phyloP scores from a whole-genome alignment of 2,797 vertebrate species.

The Spheniscus humboldti region DNA sequence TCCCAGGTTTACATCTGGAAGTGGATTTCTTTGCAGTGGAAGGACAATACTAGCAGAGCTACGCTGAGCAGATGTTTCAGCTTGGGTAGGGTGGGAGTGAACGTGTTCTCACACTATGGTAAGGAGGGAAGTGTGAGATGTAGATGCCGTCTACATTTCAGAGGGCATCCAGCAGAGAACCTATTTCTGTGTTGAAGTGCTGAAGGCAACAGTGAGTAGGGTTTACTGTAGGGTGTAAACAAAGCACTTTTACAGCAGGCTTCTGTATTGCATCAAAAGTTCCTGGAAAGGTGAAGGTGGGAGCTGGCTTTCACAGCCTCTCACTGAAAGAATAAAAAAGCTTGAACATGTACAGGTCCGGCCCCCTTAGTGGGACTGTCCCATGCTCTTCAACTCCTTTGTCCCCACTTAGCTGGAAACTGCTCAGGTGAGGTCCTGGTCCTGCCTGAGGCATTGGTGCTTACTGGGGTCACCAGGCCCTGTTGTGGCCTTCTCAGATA shows the following conservation, averaged over 20 bases:
- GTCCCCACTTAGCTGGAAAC: neutral
- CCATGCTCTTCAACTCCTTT: neutral
- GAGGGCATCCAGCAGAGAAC: conserved; percentile 32
- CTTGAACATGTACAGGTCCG: neutral
- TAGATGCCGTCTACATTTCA: neutral
- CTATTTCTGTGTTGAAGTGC: neutral
- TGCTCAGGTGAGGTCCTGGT: neutral
- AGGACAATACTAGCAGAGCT: neutral
- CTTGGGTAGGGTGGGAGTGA: neutral
- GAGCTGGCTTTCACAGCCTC: neutral
- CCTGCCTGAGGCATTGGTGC: neutral
- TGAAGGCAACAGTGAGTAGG: neutral
- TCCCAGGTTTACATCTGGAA: neutral
- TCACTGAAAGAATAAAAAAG: neutral
- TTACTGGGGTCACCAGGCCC: neutral
- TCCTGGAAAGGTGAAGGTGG: neutral
- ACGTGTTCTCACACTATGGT: rapidly evolving
- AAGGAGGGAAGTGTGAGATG: neutral
- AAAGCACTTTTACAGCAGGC: neutral
- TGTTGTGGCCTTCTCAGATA: neutral
- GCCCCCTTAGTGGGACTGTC: neutral
- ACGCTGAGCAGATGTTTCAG: neutral
- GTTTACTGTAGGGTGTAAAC: neutral
- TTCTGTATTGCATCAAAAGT: neutral
- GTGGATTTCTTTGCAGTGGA: neutral